Percentiles rank a stretch among this genome's conserved stretches.
Conservation (phyloP, 2,888 invertebrate species). For the Tipula lateralis region DNA sequence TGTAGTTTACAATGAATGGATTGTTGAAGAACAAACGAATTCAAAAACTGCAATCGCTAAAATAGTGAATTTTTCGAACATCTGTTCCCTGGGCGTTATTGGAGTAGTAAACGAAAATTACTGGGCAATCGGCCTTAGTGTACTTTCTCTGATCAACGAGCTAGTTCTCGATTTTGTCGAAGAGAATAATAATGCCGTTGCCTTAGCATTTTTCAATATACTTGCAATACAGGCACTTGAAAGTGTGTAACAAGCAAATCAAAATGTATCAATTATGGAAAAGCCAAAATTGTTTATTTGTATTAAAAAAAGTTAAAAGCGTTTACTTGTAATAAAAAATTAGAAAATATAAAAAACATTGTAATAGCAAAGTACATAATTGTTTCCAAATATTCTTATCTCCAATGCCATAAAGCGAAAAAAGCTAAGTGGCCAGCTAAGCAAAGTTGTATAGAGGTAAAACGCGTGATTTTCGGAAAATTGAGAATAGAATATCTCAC, state of each 20-base stretch:
- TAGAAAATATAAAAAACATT: no score
- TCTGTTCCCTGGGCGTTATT: slow-evolving; percentile 30
- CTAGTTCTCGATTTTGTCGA: slow-evolving; percentile 30
- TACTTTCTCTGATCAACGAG: slow-evolving; percentile 32
- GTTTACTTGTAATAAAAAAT: no score
- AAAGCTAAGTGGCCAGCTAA: no score
- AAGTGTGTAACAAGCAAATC: background rate
- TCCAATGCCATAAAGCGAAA: no score
- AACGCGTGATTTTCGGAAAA: no score
- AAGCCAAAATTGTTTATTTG: no score
- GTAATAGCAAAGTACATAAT: no score
- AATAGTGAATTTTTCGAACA: slow-evolving; percentile 28
- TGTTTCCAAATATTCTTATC: no score
- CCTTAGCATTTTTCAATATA: slow-evolving; percentile 32
- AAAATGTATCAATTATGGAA: no score
- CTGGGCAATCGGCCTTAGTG: slow-evolving; percentile 32
- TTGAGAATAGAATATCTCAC: no score
- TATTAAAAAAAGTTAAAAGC: no score
- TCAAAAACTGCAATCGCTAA: background rate
- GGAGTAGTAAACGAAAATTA: slow-evolving; percentile 30
- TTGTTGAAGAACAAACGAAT: background rate
- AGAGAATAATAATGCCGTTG: slow-evolving; percentile 31
- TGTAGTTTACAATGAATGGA: background rate
- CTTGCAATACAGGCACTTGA: background rate
- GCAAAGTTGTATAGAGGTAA: no score